A percentile compares a stretch with the other conserved stretches of the same genome.
Evolutionary conservation across 2,113 vertebrate genomes (phyloP).

Genomic region (Podiceps cristatus): DNA sequence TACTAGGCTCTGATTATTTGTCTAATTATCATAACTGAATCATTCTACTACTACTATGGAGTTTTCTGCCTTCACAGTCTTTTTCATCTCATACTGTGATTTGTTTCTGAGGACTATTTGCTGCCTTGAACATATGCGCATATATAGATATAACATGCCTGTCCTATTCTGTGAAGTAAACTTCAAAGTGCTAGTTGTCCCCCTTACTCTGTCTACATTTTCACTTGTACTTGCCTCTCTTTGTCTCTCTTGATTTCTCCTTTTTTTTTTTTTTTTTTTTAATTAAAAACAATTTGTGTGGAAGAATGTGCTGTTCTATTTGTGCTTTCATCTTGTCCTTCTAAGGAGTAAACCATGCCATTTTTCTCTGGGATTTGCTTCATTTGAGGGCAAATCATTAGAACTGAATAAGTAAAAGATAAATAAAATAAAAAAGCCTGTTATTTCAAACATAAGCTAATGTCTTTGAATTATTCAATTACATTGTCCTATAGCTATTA

Average conservation of each 20-base stretch:
- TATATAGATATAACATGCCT: not conserved
- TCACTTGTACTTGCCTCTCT: not conserved
- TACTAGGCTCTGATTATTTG: not conserved
- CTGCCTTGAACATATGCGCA: not conserved
- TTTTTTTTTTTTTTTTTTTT: not conserved
- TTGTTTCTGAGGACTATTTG: not conserved
- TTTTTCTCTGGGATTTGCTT: not conserved
- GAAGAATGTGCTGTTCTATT: not conserved
- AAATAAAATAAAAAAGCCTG: not conserved
- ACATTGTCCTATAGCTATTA: not conserved
- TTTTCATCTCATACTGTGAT: not conserved
- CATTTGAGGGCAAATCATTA: not conserved
- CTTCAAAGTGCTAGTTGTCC: not conserved
- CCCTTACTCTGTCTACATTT: not conserved
- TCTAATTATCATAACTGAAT: not conserved
- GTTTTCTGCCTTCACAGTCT: not conserved
- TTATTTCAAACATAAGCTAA: not conserved
- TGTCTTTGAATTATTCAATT: not conserved
- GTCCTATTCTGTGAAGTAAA: not conserved
- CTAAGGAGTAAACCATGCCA: not conserved
- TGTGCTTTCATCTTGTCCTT: not conserved
- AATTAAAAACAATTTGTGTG: not conserved
- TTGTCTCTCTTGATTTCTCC: not conserved
- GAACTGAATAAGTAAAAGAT: not conserved
- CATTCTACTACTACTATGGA: not conserved